These are phyloP conservation scores for Maniola hyperantus DNA, from an alignment of 2,888 invertebrate genomes.

Conservation along the genomic window DNA sequence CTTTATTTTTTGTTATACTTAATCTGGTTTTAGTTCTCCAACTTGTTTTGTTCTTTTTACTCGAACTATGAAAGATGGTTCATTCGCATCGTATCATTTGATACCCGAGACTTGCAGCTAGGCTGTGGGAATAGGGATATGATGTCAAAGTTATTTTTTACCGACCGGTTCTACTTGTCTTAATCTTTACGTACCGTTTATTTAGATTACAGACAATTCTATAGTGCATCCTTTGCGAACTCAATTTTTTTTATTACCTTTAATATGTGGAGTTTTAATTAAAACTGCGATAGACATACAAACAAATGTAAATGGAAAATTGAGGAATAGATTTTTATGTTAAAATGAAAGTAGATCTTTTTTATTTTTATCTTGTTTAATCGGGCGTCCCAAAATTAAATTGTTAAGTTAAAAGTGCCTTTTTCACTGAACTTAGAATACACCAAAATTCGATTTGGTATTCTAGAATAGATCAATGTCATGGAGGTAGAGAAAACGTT, in stretches of 20 bases:
- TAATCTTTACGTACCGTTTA: slow-evolving; percentile 54
- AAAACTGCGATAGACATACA: neutral
- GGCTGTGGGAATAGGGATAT: slow-evolving; percentile 69
- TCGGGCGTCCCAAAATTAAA: neutral
- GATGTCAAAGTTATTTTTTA: slow-evolving; percentile 60
- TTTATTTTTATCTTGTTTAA: neutral
- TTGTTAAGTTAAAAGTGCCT: neutral
- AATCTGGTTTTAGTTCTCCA: slow-evolving; percentile 8
- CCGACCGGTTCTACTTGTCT: slow-evolving; percentile 44
- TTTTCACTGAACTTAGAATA: neutral
- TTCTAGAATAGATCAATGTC: neutral
- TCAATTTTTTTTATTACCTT: slow-evolving; percentile 18
- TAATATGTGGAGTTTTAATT: neutral
- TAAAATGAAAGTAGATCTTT: neutral
- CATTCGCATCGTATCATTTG: slow-evolving; percentile 59
- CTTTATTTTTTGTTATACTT: slow-evolving; percentile 44
- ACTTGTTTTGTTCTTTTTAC: slow-evolving; percentile 41
- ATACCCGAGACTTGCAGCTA: slow-evolving; percentile 47
- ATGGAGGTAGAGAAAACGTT: too few species aligned
- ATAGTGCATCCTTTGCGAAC: slow-evolving; percentile 22
- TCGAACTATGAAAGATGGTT: slow-evolving; percentile 61
- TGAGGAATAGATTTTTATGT: neutral
- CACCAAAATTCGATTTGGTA: neutral
- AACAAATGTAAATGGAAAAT: neutral
- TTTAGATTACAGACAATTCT: slow-evolving; percentile 52